These are phyloP conservation scores for Microtus obscurus DNA, from an alignment of 2,797 vertebrate species.

Conservation along the genomic window DNA sequence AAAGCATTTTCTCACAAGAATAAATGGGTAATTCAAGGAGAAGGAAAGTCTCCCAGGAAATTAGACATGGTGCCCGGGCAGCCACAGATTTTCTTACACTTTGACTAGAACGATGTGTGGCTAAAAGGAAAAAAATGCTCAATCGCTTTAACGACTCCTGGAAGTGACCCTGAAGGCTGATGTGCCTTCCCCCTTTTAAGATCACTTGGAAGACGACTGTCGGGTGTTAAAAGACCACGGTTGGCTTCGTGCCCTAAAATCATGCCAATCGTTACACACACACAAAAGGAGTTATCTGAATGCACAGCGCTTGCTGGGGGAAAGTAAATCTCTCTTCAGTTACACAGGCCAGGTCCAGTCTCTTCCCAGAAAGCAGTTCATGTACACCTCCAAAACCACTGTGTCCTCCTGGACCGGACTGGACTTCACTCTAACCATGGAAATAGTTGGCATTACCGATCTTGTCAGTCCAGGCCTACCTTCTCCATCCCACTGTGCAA, in stretches of 20 bases:
- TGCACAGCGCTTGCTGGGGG: background rate
- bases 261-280: background rate
- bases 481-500: background rate
- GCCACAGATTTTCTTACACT: background rate
- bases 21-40: conserved; percentile 58
- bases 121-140: background rate
- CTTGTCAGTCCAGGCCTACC: background rate
- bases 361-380: background rate
- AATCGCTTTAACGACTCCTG: background rate
- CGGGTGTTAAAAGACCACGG: background rate
- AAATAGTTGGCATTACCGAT: background rate
- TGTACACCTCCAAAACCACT: background rate
- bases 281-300: background rate
- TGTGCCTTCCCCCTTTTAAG: accelerated
- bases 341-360: background rate
- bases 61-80: background rate
- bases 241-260: background rate
- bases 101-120: background rate
- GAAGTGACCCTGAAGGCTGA: background rate
- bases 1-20: conserved; percentile 64
- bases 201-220: background rate
- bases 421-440: background rate
- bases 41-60: conserved; percentile 62
- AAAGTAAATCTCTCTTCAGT: conserved; percentile 23
- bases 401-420: background rate